Evolutionary conservation across 1,140 invertebrate species (phyloP).

Genomic region (Drosophila funebris): DNA sequence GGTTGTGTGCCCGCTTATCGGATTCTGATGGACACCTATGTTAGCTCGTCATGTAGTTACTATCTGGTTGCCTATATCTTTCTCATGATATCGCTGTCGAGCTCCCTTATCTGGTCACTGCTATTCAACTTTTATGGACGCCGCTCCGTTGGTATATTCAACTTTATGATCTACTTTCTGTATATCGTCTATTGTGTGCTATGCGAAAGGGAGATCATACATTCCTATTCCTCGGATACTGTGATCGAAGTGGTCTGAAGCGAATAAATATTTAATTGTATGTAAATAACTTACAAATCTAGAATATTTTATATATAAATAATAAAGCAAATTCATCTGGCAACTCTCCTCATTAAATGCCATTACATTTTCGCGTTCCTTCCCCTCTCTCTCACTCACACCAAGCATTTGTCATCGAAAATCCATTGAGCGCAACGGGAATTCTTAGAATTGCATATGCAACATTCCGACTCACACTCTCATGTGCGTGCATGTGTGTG

Average conservation of each 20-base stretch:
- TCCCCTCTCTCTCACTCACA: background rate
- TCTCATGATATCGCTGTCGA: constrained; percentile 2
- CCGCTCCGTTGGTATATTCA: constrained; percentile 5
- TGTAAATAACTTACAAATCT: too few relatives aligned
- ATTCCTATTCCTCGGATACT: background rate
- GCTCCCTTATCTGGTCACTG: background rate
- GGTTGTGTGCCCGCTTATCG: background rate
- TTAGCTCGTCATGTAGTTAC: background rate
- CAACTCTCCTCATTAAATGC: constrained; percentile 38
- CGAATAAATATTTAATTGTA: too few relatives aligned
- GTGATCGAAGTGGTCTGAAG: background rate
- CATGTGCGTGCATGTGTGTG: background rate
- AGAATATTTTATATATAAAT: background rate
- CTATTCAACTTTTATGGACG: constrained; percentile 8
- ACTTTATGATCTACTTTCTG: background rate
- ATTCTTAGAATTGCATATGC: constrained; percentile 37
- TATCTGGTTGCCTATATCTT: background rate
- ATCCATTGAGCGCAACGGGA: constrained; percentile 61
- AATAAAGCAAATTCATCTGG: background rate
- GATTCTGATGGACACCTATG: background rate
- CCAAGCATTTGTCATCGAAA: constrained; percentile 40
- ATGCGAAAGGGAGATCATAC: constrained; percentile 6
- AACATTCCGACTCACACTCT: background rate
- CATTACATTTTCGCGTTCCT: constrained; percentile 35
- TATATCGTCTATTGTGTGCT: background rate